phyloP scores from a whole-genome alignment of 37 sponge, comb jelly and placozoan species.

The Aplysina aerophoba region DNA sequence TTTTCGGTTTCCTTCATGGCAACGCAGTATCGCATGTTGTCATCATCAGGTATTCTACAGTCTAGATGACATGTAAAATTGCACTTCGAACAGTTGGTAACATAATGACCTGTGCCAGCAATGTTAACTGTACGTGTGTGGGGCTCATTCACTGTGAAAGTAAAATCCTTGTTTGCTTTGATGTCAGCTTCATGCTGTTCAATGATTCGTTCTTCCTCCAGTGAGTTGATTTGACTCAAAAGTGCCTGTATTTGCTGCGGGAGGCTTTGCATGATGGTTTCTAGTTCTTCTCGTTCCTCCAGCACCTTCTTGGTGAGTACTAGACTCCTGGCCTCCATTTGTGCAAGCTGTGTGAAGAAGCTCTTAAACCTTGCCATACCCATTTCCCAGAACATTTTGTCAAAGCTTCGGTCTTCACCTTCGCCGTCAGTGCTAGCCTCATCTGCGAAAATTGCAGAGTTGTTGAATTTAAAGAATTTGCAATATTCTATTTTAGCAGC shows the following conservation, averaged over 20 bases:
- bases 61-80: conserved; percentile 74
- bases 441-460: conserved; percentile 58
- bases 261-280: conserved; percentile 48
- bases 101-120: conserved; percentile 40
- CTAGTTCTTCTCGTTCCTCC: conserved; percentile 57
- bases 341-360: conserved; percentile 55
- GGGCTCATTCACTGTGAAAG: conserved; percentile 39
- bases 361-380: conserved; percentile 49
- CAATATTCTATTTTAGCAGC: conserved; percentile 52
- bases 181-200: conserved; percentile 49
- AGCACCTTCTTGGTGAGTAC: conserved; percentile 64
- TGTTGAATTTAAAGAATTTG: conserved; percentile 69
- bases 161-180: conserved; percentile 60
- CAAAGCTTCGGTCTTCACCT: conserved; percentile 34
- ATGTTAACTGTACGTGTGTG: conserved; percentile 45
- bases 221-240: conserved; percentile 49
- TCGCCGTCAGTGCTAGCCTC: neutral
- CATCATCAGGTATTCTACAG: conserved; percentile 58
- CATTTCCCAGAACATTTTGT: conserved; percentile 79
- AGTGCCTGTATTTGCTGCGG: conserved; percentile 49
- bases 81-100: conserved; percentile 75
- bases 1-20: conserved; percentile 54
- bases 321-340: conserved; percentile 38
- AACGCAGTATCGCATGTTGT: conserved; percentile 55
- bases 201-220: conserved; percentile 50